A percentile compares a stretch with the other conserved stretches of the same genome.
Evolutionary conservation across 1,140 invertebrate genomes (phyloP).

Genomic region (Polyergus mexicanus): DNA sequence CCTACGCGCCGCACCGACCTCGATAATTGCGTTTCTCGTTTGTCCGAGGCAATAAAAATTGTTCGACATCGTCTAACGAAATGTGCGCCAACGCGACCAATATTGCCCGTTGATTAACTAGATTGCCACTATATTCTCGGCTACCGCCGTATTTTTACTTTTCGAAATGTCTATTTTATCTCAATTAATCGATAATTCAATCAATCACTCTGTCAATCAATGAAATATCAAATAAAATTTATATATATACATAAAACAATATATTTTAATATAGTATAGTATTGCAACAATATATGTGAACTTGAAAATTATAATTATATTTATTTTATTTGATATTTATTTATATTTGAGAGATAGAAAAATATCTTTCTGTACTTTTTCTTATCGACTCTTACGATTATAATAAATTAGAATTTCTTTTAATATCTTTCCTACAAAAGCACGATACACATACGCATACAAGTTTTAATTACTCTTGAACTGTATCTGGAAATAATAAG

Average conservation of each 20-base stretch:
- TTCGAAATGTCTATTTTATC: background rate
- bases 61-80: conserved; percentile 9
- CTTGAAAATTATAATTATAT: too few species aligned
- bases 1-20: background rate
- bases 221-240: background rate
- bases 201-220: background rate
- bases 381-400: background rate
- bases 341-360: background rate
- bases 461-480: background rate
- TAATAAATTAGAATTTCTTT: conserved; percentile 1
- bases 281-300: too few species aligned
- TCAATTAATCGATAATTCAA: background rate
- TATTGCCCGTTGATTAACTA: conserved; percentile 47
- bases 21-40: conserved; percentile 60
- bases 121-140: conserved; percentile 39
- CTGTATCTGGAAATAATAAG: background rate
- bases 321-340: too few species aligned
- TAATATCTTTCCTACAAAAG: background rate
- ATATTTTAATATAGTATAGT: too few species aligned
- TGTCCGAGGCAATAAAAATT: conserved; percentile 48
- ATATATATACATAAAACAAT: too few species aligned
- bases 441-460: background rate
- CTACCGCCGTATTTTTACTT: background rate
- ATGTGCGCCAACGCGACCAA: conserved; percentile 19
- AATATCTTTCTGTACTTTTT: background rate